phyloP scores from a whole-genome alignment of 1,140 invertebrate genomes.

The Atta colombica region DNA sequence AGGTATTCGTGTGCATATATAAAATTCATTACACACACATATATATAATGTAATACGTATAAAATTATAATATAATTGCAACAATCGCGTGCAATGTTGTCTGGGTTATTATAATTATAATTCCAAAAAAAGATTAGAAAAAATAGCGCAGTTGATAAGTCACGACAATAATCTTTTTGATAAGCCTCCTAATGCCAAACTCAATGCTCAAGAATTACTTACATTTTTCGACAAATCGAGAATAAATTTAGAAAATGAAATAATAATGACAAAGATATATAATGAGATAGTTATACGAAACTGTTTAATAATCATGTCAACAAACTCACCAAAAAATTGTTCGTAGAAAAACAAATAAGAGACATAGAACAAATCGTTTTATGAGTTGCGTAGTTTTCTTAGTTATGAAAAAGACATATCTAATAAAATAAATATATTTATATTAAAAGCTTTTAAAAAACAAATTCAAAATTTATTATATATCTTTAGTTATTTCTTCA shows the following conservation, averaged over 20 bases:
- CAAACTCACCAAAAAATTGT: background rate
- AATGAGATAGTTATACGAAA: background rate
- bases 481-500: background rate
- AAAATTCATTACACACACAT: too few species aligned
- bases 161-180: slow-evolving; percentile 32
- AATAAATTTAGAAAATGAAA: background rate
- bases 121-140: slow-evolving; percentile 13
- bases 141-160: slow-evolving; percentile 37
- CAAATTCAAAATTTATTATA: background rate
- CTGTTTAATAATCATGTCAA: background rate
- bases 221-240: background rate
- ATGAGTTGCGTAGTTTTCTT: background rate
- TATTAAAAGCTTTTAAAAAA: background rate
- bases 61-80: slow-evolving; percentile 9
- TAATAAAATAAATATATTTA: background rate
- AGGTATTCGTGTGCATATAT: too few species aligned
- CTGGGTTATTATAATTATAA: slow-evolving; percentile 31
- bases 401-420: background rate
- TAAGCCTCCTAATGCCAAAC: slow-evolving; percentile 24
- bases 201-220: slow-evolving; percentile 14
- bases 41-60: background rate
- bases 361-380: background rate
- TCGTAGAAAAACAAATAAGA: background rate
- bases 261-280: background rate
- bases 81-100: slow-evolving; percentile 36